These are phyloP conservation scores for Zaprionus davidi DNA, from an alignment of 1,140 invertebrate genomes.

Conservation along the genomic window DNA sequence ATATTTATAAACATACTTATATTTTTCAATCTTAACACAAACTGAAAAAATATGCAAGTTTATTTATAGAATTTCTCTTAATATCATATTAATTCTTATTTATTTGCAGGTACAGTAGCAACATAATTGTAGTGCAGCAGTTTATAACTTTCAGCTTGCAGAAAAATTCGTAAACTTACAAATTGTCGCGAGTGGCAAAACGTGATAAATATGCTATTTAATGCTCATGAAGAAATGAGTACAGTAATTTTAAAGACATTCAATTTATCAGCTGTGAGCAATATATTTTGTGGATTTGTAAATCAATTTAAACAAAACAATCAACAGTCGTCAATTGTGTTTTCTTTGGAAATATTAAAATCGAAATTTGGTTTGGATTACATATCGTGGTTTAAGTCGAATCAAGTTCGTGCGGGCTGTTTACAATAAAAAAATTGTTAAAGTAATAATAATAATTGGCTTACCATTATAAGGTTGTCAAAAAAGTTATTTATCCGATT, in stretches of 20 bases:
- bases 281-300: neutral
- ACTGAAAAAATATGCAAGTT: neutral
- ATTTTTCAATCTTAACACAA: neutral
- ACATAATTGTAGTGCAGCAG: neutral
- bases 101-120: neutral
- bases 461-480: constrained; percentile 25
- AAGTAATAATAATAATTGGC: constrained; percentile 4
- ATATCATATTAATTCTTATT: neutral
- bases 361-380: neutral
- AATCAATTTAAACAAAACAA: neutral
- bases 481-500: constrained; percentile 32
- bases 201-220: constrained; percentile 39
- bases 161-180: neutral
- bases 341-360: neutral
- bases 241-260: constrained; percentile 12
- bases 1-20: neutral
- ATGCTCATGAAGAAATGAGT: constrained; percentile 41
- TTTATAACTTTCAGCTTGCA: neutral
- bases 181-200: constrained; percentile 13
- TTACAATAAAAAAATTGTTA: neutral
- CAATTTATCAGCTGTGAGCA: neutral
- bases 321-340: neutral
- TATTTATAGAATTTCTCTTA: neutral
- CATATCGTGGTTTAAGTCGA: neutral
- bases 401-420: neutral